Evolutionary conservation across 2,888 invertebrate genomes (phyloP), one percentile per base, ranked within the genome.

Genomic region (Xanthorhoe designata): DNA sequence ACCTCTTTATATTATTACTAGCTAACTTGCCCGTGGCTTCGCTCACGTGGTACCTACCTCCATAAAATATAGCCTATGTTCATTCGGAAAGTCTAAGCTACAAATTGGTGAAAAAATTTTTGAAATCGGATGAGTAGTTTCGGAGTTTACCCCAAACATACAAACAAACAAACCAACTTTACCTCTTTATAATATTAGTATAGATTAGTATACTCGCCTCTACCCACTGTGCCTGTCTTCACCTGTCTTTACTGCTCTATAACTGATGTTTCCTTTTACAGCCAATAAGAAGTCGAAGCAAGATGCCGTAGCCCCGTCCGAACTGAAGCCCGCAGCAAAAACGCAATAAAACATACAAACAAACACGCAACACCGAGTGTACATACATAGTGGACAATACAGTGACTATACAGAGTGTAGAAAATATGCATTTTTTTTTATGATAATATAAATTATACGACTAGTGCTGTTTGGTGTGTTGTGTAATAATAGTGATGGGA

Each of bases 281-380:
- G 89, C 88, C 13, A 80, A 87, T 66, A 87, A 86, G 52, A 91
- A 91, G 54, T 61, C 61, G 64, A 91, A 91, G 73, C 84, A 81
- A 18, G 90, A 89, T 7, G 59, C 77, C 69, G 76, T 75, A 69
- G 76, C 77, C 10, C 70, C 81, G 47, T 59, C 78, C 64, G 86
- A 87, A 61, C 67, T 75, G 65, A 88, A 88, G 64, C 66, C 82
- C 60, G 75, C 84, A 47, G 81, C 86, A 58, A 85, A 88, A 63
- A 84, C 85, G 62, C 91, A 91, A 82, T 89, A 87, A 58, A 70
- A 63, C 64, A 50, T 66, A 70, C 61, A 49, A 17, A 64, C 55
- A 58, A 57, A 67, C 70, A 66, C 47, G 42, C 64, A 52, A 49
- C 69, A 68, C 47, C 67, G 32, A 68, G 72, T 66, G 71, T 74